Evolutionary conservation across 2,113 vertebrate genomes (phyloP), one percentile per base, ranked within the genome.

Genomic region (Athene noctua): DNA sequence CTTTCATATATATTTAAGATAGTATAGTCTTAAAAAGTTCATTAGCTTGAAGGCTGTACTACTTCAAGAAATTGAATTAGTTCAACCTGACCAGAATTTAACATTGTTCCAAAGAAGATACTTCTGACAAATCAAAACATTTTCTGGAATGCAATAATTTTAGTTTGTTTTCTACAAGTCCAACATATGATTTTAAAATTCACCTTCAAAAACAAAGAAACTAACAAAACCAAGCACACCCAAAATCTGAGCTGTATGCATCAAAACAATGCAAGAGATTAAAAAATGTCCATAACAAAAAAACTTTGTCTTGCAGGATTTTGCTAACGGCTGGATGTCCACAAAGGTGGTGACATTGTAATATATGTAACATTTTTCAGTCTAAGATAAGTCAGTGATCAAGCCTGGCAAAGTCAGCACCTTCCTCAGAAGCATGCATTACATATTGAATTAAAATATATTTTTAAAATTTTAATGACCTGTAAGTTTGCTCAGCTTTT

Each of bases 221-320:
- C 36, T 44, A 32, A 3, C 12, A 27, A 77, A 70, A 34, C 3
- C 46, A 21, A 47, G 44, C 3, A 25, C 34, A 62, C 27, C 13
- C 29, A 16, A 26, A 30, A 18, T 4, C 11, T 6, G 19, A 46
- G 11, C 8, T 34, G 40, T 3, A 32, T 1, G 2, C 4, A 51
- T 19, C 44, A 86, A 68, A 80, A 66, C n/a, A 74, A 61, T 7
- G 9, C 21, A 71, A 81, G 9, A 73, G 5, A 17, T 21, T 68
- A 7, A 29, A 86, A 87, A 85, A 68, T 9, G 0, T 4, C 4
- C 6, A 49, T 47, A 52, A 36, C 1, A 36, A 58, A 86, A 81
- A 79, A 4, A 13, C 57, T 9, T 65, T 51, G 30, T 51, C 13
- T 86, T 73, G 14, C 30, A 72, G 14, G 26, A 30, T 44, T 94